Evolutionary conservation across 2,113 vertebrate genomes (phyloP), one percentile per base, ranked within the genome.

Genomic region (Datnioides undecimradiatus): DNA sequence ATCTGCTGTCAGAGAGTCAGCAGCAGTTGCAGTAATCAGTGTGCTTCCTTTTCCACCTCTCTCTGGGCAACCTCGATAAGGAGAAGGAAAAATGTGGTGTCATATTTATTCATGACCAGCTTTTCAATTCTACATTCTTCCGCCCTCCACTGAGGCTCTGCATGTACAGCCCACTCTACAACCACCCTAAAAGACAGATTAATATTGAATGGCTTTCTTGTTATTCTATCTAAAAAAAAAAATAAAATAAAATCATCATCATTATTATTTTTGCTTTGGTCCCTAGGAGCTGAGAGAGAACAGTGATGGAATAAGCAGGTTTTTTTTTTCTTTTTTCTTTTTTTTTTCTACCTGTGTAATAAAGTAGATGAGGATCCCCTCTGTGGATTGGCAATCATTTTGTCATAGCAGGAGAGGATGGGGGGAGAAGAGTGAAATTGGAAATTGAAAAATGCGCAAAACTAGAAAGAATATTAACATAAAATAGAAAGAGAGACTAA

Each of bases 21-120:
- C 78, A 65, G 87, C 76, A 62, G 72, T 84, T 52, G 76, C 84
- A 80, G 77, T 89, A 92, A 93, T 93, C 90, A 90, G 84, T 34
- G 85, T 23, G 76, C 73, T 88, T 89, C 87, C 86, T 84, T 80
- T 88, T 72, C 84, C 90, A 84, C 88, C 87, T 73, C 86, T 93
- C 78, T 85, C 91, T 92, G 87, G 85, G 87, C 87, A 88, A 90
- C 91, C 88, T 87, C 63, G 92, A 94, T 92, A 93, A 93, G 92
- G 73, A 90, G 85, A 81, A 79, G 81, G 81, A 87, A 82, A 86
- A 91, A 89, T 78, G 88, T 76, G 63, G 76, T 86, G 90, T 93
- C 89, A 92, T 91, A 93, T 93, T 94, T 93, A 90, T 93, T 94
- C 91, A 94, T 91, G 84, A 88, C 87, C 79, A 80, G 80, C 78